These are phyloP conservation scores for Cathartes aura DNA, from an alignment of 2,113 vertebrate species.

Conservation along the genomic window DNA sequence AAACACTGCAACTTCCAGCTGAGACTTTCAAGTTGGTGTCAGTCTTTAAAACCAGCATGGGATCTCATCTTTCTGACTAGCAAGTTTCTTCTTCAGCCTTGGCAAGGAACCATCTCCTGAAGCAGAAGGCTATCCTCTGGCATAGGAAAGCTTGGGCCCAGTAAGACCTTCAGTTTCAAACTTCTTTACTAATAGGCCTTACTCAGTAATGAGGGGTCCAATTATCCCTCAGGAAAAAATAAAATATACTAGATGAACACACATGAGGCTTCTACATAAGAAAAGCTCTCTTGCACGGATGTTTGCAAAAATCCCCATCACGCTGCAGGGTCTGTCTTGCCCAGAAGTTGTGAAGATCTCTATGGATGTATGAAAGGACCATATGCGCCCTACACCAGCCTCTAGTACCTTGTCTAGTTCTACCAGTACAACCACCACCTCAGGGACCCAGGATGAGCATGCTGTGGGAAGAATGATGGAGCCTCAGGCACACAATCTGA, in stretches of 20 bases:
- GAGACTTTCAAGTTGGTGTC: background rate
- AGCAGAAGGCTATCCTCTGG: background rate
- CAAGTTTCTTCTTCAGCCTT: background rate
- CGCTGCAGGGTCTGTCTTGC: background rate
- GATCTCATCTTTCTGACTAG: background rate
- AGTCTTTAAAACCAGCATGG: background rate
- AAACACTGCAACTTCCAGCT: background rate
- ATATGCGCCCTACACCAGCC: background rate
- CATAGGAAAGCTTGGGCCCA: background rate
- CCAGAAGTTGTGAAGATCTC: background rate
- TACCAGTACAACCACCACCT: background rate
- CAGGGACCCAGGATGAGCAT: background rate
- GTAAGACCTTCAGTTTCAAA: background rate
- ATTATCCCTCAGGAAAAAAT: background rate
- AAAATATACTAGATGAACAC: background rate
- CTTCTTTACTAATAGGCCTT: background rate
- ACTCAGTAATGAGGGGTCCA: background rate
- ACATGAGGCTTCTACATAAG: background rate
- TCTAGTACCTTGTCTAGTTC: background rate
- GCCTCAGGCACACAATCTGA: background rate
- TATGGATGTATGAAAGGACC: background rate
- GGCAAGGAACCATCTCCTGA: background rate
- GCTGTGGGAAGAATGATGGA: accelerated
- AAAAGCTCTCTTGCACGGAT: background rate
- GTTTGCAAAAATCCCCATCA: background rate